These are phyloP conservation scores for Tapera naevia DNA, from an alignment of 2,797 vertebrate genomes.

Conservation along the genomic window DNA sequence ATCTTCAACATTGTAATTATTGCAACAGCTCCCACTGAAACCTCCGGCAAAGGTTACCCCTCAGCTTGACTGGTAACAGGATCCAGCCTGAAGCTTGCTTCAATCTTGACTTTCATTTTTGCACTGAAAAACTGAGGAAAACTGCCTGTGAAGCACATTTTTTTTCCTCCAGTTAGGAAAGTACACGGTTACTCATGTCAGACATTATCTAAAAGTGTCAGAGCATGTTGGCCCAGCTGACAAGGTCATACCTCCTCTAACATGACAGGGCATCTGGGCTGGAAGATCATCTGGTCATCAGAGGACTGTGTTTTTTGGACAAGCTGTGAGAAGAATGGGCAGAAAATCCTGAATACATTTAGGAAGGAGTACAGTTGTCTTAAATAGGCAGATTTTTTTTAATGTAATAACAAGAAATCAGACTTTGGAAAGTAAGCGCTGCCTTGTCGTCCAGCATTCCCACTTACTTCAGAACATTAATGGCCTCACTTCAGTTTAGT, in stretches of 20 bases:
- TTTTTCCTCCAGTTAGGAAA: background rate
- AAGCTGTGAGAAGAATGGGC: background rate
- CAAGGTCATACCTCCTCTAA: background rate
- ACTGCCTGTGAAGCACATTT: background rate
- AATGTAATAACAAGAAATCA: background rate
- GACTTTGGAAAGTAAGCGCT: background rate
- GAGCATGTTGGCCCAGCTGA: background rate
- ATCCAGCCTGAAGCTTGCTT: background rate
- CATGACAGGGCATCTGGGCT: background rate
- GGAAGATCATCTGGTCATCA: background rate
- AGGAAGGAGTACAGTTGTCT: background rate
- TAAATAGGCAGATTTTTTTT: background rate
- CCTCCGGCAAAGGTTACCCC: background rate
- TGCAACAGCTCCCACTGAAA: background rate
- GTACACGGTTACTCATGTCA: background rate
- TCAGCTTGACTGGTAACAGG: background rate
- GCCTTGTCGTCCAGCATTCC: background rate
- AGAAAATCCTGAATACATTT: background rate
- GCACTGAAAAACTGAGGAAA: background rate
- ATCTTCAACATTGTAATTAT: background rate
- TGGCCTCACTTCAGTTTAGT: background rate
- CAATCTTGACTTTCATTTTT: background rate
- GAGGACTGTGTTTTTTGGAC: background rate
- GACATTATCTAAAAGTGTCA: background rate
- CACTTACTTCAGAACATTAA: background rate